Evolutionary conservation across 2,888 invertebrate genomes (phyloP).

Genomic region (Periphyllus acericola): DNA sequence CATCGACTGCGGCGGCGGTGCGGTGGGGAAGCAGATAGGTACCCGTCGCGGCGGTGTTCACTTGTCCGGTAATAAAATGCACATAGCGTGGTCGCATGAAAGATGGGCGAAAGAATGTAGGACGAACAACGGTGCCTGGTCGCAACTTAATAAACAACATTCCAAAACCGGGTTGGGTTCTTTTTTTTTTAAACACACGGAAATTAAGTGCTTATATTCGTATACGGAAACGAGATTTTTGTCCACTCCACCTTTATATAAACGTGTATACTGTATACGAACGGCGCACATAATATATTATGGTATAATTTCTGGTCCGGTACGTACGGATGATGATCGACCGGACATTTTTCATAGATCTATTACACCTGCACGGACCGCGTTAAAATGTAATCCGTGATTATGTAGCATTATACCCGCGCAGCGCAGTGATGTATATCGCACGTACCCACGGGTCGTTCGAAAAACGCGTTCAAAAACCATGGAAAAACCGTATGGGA

Average conservation of each 20-base stretch:
- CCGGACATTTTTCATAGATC: constrained; percentile 14
- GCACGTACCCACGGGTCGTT: too few species aligned
- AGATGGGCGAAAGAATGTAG: constrained; percentile 62
- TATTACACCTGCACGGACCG: not conserved
- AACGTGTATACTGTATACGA: too few species aligned
- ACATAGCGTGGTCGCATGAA: constrained; percentile 24
- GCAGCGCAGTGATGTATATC: too few species aligned
- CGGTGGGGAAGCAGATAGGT: not conserved
- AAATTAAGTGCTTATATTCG: constrained; percentile 35
- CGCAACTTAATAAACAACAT: constrained; percentile 56
- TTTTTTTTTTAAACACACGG: constrained; percentile 8
- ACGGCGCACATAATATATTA: not conserved
- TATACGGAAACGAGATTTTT: constrained; percentile 41
- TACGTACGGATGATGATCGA: not conserved
- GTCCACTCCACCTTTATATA: not conserved
- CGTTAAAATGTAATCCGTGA: not conserved
- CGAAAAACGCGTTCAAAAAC: too few species aligned
- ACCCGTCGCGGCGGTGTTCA: not conserved
- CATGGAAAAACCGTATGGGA: too few species aligned
- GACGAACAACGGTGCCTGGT: constrained; percentile 58
- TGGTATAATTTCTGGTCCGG: not conserved
- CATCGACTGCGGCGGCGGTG: not conserved
- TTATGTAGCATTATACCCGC: not conserved
- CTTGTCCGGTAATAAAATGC: constrained; percentile 38
- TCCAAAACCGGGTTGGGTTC: constrained; percentile 58